Evolutionary conservation across 2,888 invertebrate genomes (phyloP).

Genomic region (Ophion slaviceki): DNA sequence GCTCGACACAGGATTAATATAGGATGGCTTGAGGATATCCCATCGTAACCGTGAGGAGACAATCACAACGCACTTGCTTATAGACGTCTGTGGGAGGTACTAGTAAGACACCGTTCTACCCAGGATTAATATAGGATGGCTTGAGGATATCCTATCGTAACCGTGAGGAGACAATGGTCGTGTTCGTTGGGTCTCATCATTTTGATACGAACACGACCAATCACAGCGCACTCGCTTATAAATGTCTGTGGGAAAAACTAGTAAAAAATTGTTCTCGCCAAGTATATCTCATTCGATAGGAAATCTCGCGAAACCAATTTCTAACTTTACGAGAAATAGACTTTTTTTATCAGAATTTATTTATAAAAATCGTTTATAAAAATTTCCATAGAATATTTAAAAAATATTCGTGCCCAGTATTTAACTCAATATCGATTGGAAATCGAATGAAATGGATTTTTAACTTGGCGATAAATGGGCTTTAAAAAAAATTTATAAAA

Average conservation of each 20-base stretch:
- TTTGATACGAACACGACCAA: background rate
- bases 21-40: no score
- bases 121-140: slow-evolving; percentile 8
- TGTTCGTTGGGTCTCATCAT: no score
- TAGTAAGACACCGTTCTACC: slow-evolving; percentile 1
- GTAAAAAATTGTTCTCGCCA: background rate
- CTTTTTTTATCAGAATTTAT: slow-evolving; percentile 3
- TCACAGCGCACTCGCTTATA: slow-evolving; percentile 23
- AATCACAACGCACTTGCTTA: no score
- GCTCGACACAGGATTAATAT: no score
- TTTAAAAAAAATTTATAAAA: background rate
- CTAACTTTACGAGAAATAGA: slow-evolving; percentile 17
- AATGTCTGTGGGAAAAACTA: slow-evolving; percentile 18
- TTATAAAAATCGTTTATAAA: background rate
- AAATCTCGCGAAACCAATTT: slow-evolving; percentile 27
- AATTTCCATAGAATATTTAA: background rate
- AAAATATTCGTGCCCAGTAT: background rate
- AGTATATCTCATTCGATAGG: slow-evolving; percentile 11
- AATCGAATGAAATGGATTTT: slow-evolving; percentile 14
- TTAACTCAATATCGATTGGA: slow-evolving; percentile 18
- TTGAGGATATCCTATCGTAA: slow-evolving; percentile 33
- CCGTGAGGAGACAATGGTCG: slow-evolving; percentile 5
- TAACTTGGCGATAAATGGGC: background rate
- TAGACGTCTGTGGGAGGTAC: no score
- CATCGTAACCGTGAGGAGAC: no score